phyloP scores from a whole-genome alignment of 2,888 invertebrate species.

The Erpobdella octoculata region DNA sequence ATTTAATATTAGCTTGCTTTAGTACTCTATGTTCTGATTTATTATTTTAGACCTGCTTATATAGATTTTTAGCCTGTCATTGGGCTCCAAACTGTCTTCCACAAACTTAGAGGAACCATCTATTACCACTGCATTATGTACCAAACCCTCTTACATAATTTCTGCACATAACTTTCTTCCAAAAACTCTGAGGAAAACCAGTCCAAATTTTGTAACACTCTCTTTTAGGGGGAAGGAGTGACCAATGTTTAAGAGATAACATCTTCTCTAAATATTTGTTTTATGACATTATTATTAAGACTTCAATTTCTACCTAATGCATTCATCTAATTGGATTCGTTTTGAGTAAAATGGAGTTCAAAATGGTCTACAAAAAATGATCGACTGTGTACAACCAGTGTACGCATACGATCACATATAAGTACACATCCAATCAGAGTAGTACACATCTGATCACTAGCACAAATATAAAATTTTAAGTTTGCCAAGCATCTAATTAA shows the following conservation, averaged over 20 bases:
- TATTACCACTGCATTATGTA: too few species aligned
- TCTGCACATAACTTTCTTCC: too few species aligned
- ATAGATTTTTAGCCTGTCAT: too few species aligned
- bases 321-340: background rate
- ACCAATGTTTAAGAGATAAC: background rate
- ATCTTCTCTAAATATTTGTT: slow-evolving; percentile 13
- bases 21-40: too few species aligned
- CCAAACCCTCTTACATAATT: too few species aligned
- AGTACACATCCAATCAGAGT: slow-evolving; percentile 1
- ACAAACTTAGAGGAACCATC: too few species aligned
- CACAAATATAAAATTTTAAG: background rate
- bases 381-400: slow-evolving; percentile 2
- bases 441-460: too few species aligned
- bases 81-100: too few species aligned
- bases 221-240: background rate
- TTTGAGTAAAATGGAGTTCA: slow-evolving; percentile 1
- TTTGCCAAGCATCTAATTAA: slow-evolving; percentile 1
- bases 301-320: background rate
- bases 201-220: too few species aligned
- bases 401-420: background rate
- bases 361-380: background rate
- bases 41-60: too few species aligned
- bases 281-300: background rate
- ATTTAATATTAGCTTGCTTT: too few species aligned
- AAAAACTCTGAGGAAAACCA: too few species aligned